Evolutionary conservation across 2,888 invertebrate genomes (phyloP), one percentile per base, ranked within the genome.

Genomic region (Napeogenes inachia): DNA sequence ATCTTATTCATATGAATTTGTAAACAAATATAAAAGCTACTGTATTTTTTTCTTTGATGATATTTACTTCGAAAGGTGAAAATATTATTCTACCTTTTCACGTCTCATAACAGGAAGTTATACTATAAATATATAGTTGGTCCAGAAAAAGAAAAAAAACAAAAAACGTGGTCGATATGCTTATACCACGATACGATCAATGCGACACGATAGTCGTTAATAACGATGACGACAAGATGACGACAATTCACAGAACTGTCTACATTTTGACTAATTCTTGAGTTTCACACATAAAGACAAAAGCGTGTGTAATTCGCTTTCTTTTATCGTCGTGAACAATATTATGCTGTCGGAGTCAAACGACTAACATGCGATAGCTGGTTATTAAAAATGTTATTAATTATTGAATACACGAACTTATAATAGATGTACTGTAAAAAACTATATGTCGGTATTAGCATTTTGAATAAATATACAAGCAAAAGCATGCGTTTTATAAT

Each of bases 11-110:
- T 50, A 50, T 8, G 50, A 30, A 50, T 50, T 50, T 50, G 50
- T 50, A 56, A 57, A 60, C 60, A 58, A 32, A 63, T 54, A 58
- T 53, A 63, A 56, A 63, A 45, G 46, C 56, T 60, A 56, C 13
- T 13, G 35, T 21, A 55, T 57, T 60, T 47, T 62, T 56, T 32
- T 56, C 45, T 38, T 32, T 59, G 54, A 33, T 58, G 58, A 30
- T 58, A 13, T 47, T 8, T 30, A 50, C 30, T 50, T 50, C 10
- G 21, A 30, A 50, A 21, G 30, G 50, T 30, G 30, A 50, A 50
- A 21, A 50, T 50, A 50, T 50, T 50, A 21, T 50, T 30, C 30
- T 30, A 13, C 13, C 47, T 13, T 47, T 2, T 21, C 50, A 50
- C 30, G 30, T 12, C 2, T 13, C 50, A 30, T 50, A 50, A 50